Conservation (phyloP, 2,797 vertebrate species). For the Microhierax caerulescens region DNA sequence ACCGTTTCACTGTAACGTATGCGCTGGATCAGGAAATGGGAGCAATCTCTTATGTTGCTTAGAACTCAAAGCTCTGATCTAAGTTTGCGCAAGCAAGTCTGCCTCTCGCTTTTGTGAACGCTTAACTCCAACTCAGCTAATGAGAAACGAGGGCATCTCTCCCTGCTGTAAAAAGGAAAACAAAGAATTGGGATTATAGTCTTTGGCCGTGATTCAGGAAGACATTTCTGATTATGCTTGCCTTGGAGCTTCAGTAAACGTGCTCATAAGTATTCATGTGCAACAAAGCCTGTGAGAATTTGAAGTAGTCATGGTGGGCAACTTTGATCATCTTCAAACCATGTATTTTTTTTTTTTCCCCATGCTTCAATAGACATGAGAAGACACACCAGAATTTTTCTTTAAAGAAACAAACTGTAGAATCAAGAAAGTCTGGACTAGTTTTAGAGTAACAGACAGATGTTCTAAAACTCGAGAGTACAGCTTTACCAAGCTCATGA, state of each 20-base stretch:
- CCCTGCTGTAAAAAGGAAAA: neutral
- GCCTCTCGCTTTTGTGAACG: neutral
- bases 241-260: neutral
- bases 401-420: neutral
- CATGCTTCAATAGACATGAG: neutral
- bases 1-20: rapidly evolving
- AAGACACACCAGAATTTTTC: neutral
- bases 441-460: neutral
- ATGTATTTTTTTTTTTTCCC: neutral
- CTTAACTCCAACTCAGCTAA: neutral
- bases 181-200: neutral
- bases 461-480: neutral
- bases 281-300: neutral
- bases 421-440: neutral
- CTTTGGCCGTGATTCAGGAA: neutral
- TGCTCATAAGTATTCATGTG: neutral
- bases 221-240: neutral
- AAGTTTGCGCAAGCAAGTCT: neutral
- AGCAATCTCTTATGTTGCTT: neutral
- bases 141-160: neutral
- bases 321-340: neutral
- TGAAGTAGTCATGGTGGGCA: neutral
- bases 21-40: neutral
- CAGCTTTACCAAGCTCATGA: neutral
- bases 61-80: too few relatives aligned